Percentiles rank a stretch among this genome's conserved stretches.
Evolutionary conservation across 2,113 vertebrate species (phyloP).

Genomic region (Nansenia antarctica): DNA sequence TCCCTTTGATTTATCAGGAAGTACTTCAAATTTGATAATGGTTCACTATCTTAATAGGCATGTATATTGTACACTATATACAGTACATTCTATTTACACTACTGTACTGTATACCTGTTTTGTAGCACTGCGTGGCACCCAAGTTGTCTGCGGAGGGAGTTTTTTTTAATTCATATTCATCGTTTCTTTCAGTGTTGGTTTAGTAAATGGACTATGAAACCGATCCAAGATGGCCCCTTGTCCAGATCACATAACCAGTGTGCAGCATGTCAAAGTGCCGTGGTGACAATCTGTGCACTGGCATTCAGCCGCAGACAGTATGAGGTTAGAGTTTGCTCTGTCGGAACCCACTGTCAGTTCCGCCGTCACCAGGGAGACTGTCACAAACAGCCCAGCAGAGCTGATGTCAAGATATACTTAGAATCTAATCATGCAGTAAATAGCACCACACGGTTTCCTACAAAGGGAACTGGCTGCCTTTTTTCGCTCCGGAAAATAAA

Average conservation of each 20-base stretch:
- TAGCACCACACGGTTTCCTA: constrained; percentile 55
- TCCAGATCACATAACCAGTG: constrained; percentile 19
- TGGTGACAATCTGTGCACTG: constrained; percentile 50
- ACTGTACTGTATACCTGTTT: background rate
- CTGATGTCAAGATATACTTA: constrained; percentile 68
- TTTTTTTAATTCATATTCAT: too few relatives aligned
- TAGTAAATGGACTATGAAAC: constrained; percentile 25
- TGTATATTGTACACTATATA: background rate
- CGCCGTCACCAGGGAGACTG: constrained; percentile 42
- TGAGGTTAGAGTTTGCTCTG: constrained; percentile 8
- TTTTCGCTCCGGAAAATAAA: constrained; percentile 45
- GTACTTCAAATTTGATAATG: constrained; percentile 46
- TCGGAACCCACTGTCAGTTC: constrained; percentile 61
- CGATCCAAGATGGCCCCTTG: constrained; percentile 39
- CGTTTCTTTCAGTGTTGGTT: constrained; percentile 32
- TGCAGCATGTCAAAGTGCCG: constrained; percentile 35
- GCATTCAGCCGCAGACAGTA: constrained; percentile 30
- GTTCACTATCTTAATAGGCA: constrained; percentile 53
- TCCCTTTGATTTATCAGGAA: constrained; percentile 48
- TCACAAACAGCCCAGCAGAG: constrained; percentile 46
- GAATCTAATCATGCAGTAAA: constrained; percentile 70
- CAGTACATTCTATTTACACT: background rate
- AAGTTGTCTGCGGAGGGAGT: background rate
- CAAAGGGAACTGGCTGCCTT: constrained; percentile 45
- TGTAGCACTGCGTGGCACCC: background rate